phyloP scores from a whole-genome alignment of 2,888 invertebrate genomes.

The Cheilosia vernalis region DNA sequence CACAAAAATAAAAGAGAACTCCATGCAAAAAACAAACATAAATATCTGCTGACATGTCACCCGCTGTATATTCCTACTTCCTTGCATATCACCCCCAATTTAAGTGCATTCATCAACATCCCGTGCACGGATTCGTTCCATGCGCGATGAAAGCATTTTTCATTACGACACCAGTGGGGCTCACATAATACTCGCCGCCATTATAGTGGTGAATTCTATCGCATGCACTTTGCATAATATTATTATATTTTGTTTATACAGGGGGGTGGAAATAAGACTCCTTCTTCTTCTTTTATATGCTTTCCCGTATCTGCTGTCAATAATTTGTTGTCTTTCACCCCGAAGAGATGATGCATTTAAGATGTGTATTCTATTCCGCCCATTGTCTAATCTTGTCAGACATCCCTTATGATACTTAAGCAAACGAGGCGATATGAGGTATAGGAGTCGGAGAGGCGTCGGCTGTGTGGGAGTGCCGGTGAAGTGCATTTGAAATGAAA shows the following conservation, averaged over 20 bases:
- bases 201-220: constrained; percentile 67
- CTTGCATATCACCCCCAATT: constrained; percentile 31
- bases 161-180: constrained; percentile 48
- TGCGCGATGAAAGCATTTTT: constrained; percentile 51
- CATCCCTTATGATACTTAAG: constrained; percentile 45
- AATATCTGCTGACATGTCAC: constrained; percentile 61
- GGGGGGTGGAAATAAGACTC: constrained; percentile 14
- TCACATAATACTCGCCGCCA: constrained; percentile 12
- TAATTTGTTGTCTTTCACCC: constrained; percentile 11
- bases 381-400: constrained; percentile 66
- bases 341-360: constrained; percentile 44
- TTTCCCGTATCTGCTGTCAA: constrained; percentile 40
- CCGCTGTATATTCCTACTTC: neutral
- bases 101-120: constrained; percentile 69
- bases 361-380: constrained; percentile 23
- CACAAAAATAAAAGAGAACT: constrained; percentile 7
- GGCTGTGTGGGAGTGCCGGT: neutral
- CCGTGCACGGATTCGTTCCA: constrained; percentile 28
- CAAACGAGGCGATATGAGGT: neutral
- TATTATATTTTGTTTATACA: constrained; percentile 67
- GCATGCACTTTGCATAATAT: constrained; percentile 72
- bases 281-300: neutral
- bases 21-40: constrained; percentile 37
- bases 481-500: constrained; percentile 65
- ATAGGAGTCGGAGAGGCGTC: neutral